phyloP scores from a whole-genome alignment of 2,888 invertebrate species.

The Bembecia ichneumoniformis region DNA sequence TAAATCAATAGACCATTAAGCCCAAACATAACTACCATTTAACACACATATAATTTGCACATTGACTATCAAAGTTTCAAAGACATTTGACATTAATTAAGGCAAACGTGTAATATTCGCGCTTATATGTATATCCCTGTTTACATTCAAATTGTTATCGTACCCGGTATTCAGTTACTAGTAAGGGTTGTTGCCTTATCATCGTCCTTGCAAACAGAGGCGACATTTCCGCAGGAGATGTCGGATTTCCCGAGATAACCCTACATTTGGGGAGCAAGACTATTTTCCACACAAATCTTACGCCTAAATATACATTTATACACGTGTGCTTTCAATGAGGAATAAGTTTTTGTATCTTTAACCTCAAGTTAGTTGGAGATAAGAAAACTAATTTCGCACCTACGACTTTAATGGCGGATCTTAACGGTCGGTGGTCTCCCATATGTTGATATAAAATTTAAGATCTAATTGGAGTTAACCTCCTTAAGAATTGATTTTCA shows the following conservation, averaged over 20 bases:
- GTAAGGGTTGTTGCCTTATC: slow-evolving; percentile 6
- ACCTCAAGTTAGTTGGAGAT: too few relatives aligned
- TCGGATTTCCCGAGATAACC: slow-evolving; percentile 35
- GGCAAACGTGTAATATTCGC: not conserved
- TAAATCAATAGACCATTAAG: too few relatives aligned
- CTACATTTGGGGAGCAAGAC: not conserved
- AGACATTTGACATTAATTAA: not conserved
- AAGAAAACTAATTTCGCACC: too few relatives aligned
- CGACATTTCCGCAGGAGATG: slow-evolving; percentile 25
- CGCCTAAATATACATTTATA: too few relatives aligned
- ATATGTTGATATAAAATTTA: too few relatives aligned
- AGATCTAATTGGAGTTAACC: too few relatives aligned
- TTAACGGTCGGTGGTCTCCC: too few relatives aligned
- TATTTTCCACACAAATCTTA: too few relatives aligned
- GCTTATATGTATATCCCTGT: not conserved
- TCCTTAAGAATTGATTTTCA: too few relatives aligned
- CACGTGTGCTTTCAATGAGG: too few relatives aligned
- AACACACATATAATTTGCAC: not conserved
- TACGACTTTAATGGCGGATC: too few relatives aligned
- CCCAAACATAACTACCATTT: not conserved
- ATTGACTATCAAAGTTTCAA: not conserved
- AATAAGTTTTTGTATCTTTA: too few relatives aligned
- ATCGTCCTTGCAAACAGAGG: slow-evolving; percentile 8
- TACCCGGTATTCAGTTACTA: slow-evolving; percentile 2
- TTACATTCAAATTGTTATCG: slow-evolving; percentile 9